These are phyloP conservation scores for Parauchenoglanis ngamensis DNA, from an alignment of 2,797 vertebrate species.

Conservation along the genomic window DNA sequence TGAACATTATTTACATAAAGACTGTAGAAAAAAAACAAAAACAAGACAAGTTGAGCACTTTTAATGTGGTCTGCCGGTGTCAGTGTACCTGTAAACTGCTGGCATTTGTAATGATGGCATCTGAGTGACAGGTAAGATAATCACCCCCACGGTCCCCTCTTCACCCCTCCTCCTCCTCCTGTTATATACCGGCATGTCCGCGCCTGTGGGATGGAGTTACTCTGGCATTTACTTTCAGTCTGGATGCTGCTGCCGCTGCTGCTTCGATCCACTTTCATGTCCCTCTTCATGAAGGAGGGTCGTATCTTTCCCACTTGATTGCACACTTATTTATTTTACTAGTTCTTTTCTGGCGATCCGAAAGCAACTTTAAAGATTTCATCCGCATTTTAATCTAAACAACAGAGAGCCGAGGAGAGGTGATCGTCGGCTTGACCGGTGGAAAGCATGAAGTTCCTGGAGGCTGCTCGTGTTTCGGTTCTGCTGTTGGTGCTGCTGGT, in stretches of 20 bases:
- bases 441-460: conserved; percentile 57
- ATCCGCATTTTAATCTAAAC: not conserved
- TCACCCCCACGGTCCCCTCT: conserved; percentile 8
- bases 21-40: too few species aligned
- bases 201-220: conserved; percentile 65
- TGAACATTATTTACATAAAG: not conserved
- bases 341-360: not conserved
- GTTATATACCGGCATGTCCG: conserved; percentile 57
- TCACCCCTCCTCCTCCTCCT: conserved; percentile 25
- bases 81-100: not conserved
- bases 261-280: conserved; percentile 53
- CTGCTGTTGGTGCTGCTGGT: conserved; percentile 47
- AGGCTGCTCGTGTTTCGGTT: conserved; percentile 50
- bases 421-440: not conserved
- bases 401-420: not conserved
- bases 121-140: conserved; percentile 24
- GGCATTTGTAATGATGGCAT: not conserved
- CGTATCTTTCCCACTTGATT: conserved; percentile 53
- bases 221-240: conserved; percentile 59
- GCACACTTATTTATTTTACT: not conserved
- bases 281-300: conserved; percentile 53
- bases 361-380: conserved; percentile 31
- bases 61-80: not conserved
- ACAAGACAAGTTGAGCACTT: not conserved
- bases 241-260: conserved; percentile 56